Evolutionary conservation across 2,797 vertebrate species (phyloP).

Genomic region (Erpetoichthys calabaricus): DNA sequence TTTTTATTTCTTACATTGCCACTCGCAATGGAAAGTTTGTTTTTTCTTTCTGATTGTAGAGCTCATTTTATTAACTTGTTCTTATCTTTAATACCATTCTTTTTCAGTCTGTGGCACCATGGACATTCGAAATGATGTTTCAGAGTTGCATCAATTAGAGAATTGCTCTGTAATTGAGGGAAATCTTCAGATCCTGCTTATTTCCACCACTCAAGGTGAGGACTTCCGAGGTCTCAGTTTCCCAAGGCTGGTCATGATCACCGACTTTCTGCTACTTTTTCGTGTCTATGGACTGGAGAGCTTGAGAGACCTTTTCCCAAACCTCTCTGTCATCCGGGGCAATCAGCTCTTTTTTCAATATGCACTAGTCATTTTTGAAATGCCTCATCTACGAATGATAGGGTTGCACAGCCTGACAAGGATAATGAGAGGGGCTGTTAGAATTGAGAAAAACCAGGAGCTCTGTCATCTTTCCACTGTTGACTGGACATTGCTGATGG

Average conservation of each 20-base stretch:
- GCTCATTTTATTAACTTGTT: too few relatives aligned
- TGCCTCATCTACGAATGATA: slow-evolving; percentile 52
- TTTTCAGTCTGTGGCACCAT: slow-evolving; percentile 51
- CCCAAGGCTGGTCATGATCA: slow-evolving; percentile 53
- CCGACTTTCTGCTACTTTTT: slow-evolving; percentile 57
- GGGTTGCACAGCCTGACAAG: slow-evolving; percentile 44
- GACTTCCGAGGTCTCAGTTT: slow-evolving; percentile 52
- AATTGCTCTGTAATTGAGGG: slow-evolving; percentile 59
- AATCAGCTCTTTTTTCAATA: slow-evolving; percentile 56
- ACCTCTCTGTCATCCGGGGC: slow-evolving; percentile 50
- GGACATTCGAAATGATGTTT: slow-evolving; percentile 52
- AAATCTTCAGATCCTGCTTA: slow-evolving; percentile 55
- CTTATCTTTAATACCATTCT: too few relatives aligned
- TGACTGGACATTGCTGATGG: slow-evolving; percentile 52
- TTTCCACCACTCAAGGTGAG: slow-evolving; percentile 47
- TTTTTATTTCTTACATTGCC: too few relatives aligned
- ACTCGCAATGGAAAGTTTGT: too few relatives aligned
- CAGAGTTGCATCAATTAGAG: slow-evolving; percentile 48
- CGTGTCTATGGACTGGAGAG: slow-evolving; percentile 57
- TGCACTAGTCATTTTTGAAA: slow-evolving; percentile 52
- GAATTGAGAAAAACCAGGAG: slow-evolving; percentile 58
- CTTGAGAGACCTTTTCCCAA: slow-evolving; percentile 57
- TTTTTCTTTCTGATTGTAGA: too few relatives aligned
- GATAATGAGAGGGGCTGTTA: slow-evolving; percentile 40
- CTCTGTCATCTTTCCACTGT: slow-evolving; percentile 59